Conservation (phyloP, 2,888 invertebrate genomes). For the Apotomis capreana region DNA sequence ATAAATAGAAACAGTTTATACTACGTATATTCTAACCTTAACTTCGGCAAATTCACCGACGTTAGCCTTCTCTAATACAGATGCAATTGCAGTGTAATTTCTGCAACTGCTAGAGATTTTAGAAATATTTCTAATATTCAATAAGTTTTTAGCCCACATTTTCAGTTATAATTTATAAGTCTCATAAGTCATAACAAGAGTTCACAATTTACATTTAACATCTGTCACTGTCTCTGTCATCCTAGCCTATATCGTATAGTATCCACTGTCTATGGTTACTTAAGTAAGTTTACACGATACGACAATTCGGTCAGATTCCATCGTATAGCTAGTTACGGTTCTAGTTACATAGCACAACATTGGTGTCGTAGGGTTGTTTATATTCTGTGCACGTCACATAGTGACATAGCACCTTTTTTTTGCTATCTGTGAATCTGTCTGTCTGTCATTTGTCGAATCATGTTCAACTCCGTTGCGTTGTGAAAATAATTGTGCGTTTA, state of each 20-base stretch:
- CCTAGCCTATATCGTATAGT: neutral
- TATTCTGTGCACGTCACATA: constrained; percentile 32
- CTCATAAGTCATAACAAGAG: constrained; percentile 2
- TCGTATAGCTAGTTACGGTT: constrained; percentile 8
- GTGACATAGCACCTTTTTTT: constrained; percentile 22
- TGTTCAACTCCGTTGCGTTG: constrained; percentile 57
- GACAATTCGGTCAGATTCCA: constrained; percentile 7
- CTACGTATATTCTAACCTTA: constrained; percentile 56
- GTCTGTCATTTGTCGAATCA: constrained; percentile 66
- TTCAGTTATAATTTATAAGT: constrained; percentile 29
- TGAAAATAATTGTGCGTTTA: constrained; percentile 47
- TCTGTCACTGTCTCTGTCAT: constrained; percentile 12
- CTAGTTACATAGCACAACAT: neutral
- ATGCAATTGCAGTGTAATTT: constrained; percentile 66
- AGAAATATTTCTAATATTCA: constrained; percentile 18
- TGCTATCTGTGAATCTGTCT: constrained; percentile 53
- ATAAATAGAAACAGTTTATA: neutral
- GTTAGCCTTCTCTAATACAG: constrained; percentile 66
- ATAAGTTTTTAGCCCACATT: constrained; percentile 55
- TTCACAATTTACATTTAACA: neutral
- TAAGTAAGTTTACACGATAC: constrained; percentile 8
- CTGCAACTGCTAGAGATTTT: constrained; percentile 43
- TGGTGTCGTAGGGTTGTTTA: constrained; percentile 1
- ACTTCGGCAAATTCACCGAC: constrained; percentile 71
- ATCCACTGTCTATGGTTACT: neutral